These are phyloP conservation scores for Jacana jacana DNA, from an alignment of 2,113 vertebrate species.

Conservation along the genomic window DNA sequence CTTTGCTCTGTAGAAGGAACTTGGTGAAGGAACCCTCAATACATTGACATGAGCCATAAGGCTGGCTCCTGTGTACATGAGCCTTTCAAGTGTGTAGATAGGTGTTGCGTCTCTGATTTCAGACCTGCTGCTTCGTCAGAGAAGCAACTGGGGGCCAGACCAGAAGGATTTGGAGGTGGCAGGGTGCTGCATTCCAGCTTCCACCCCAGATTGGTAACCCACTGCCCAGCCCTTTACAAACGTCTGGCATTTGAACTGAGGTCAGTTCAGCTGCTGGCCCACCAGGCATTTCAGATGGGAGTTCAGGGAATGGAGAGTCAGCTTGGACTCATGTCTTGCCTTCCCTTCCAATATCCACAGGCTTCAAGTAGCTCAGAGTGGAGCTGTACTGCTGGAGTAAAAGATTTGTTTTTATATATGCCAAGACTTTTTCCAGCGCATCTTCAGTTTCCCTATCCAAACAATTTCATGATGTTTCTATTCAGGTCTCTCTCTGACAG, in stretches of 20 bases:
- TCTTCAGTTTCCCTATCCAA: constrained; percentile 35
- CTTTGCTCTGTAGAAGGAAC: neutral
- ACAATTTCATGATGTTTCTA: constrained; percentile 6
- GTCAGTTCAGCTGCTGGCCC: neutral
- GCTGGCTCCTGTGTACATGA: neutral
- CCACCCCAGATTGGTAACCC: neutral
- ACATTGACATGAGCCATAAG: neutral
- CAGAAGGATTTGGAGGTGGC: neutral
- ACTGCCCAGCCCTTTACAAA: neutral
- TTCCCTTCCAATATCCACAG: neutral
- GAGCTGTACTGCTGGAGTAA: neutral
- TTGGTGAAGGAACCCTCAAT: neutral
- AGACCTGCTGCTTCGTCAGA: neutral
- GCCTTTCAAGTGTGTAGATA: neutral
- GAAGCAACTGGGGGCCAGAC: neutral
- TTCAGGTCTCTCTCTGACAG: neutral
- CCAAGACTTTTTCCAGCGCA: constrained; percentile 21
- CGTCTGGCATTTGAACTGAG: neutral
- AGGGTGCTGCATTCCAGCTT: neutral
- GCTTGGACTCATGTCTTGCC: neutral
- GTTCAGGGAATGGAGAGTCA: neutral
- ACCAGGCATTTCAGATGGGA: neutral
- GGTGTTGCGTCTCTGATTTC: neutral
- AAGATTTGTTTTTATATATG: constrained; percentile 1
- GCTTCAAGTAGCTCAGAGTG: neutral